A percentile compares a stretch with the other conserved stretches of the same genome.
Evolutionary conservation across 1,140 invertebrate genomes (phyloP).

Genomic region (Diploscapter pachys): DNA sequence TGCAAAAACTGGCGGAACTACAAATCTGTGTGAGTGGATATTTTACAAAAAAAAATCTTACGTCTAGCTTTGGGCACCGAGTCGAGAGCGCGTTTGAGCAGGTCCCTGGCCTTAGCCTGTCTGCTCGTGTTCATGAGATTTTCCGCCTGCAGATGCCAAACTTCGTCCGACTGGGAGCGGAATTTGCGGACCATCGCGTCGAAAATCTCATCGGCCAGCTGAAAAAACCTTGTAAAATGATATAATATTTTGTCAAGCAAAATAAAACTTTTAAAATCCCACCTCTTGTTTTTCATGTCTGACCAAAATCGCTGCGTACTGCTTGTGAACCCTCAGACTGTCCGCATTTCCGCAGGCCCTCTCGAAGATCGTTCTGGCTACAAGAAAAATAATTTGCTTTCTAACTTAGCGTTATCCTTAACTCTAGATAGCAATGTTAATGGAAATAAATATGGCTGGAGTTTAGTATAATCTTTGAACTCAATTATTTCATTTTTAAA

Average conservation of each 20-base stretch:
- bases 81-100: conserved; percentile 49
- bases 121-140: conserved; percentile 45
- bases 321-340: conserved; percentile 66
- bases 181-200: conserved; percentile 72
- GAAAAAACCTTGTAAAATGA: conserved; percentile 13
- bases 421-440: no score
- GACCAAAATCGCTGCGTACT: conserved; percentile 73
- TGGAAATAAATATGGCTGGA: no score
- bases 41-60: not conserved
- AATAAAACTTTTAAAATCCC: conserved; percentile 23
- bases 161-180: conserved; percentile 44
- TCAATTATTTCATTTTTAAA: no score
- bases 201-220: conserved; percentile 72
- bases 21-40: no score
- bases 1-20: no score
- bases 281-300: conserved; percentile 68
- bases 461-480: no score
- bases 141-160: conserved; percentile 54
- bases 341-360: conserved; percentile 80
- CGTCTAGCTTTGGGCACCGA: conserved; percentile 35
- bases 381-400: no score
- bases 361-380: conserved; percentile 64
- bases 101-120: conserved; percentile 41
- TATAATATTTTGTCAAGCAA: conserved; percentile 30
- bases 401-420: no score